phyloP scores from a whole-genome alignment of 2,797 vertebrate genomes.

The Phrynocephalus guinanensis region DNA sequence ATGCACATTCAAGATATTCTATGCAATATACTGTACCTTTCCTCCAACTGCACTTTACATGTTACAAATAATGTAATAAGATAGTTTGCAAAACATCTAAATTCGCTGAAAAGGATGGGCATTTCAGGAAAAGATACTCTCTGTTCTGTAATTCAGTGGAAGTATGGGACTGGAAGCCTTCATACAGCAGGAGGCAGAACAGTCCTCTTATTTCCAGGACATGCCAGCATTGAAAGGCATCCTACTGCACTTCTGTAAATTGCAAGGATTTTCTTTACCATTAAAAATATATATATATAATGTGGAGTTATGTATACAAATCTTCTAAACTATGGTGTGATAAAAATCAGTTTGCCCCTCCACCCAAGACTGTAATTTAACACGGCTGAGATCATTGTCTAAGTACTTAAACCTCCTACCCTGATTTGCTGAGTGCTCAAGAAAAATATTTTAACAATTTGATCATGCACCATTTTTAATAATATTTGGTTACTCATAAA shows the following conservation, averaged over 20 bases:
- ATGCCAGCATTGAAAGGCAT: no score
- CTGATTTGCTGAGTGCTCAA: slow-evolving; percentile 41
- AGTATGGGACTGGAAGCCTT: no score
- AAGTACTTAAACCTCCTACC: neutral
- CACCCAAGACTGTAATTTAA: neutral
- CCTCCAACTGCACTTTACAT: neutral
- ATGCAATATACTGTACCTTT: no score
- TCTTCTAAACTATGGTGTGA: neutral
- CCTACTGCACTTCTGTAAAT: neutral
- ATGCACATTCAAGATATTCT: neutral
- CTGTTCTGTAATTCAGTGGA: no score
- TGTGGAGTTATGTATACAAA: slow-evolving; percentile 4
- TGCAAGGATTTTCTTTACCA: neutral
- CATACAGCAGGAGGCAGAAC: no score
- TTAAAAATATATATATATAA: neutral
- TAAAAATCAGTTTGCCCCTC: slow-evolving; percentile 17
- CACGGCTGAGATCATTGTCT: neutral
- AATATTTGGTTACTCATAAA: slow-evolving; percentile 59
- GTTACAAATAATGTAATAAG: neutral
- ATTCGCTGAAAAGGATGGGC: no score
- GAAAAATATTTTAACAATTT: slow-evolving; percentile 42
- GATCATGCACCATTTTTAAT: slow-evolving; percentile 42
- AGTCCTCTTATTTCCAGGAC: no score
- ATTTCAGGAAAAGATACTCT: no score
- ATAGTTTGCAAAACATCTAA: neutral